Evolutionary conservation across 2,113 vertebrate species (phyloP).

Genomic region (Nestor notabilis): DNA sequence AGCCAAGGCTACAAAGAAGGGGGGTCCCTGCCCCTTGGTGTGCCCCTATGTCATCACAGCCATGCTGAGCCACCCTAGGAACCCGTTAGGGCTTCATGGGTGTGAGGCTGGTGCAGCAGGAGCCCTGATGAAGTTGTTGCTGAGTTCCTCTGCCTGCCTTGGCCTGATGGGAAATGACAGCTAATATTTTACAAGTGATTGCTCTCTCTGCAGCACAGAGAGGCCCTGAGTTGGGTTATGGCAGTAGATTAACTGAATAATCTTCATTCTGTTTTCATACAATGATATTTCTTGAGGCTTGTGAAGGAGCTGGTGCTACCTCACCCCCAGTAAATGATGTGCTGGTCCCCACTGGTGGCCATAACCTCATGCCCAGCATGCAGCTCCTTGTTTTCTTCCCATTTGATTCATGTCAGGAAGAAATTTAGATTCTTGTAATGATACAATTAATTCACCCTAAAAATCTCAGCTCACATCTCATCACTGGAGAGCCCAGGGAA

Average conservation of each 20-base stretch:
- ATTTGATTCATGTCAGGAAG: constrained; percentile 50
- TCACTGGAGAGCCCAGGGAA: neutral
- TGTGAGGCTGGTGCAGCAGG: neutral
- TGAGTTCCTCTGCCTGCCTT: neutral
- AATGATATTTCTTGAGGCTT: constrained; percentile 30
- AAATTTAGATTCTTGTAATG: constrained; percentile 51
- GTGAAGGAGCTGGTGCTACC: neutral
- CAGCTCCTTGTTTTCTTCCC: constrained; percentile 24
- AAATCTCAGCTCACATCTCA: neutral
- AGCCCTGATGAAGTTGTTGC: neutral
- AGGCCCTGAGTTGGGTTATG: constrained; percentile 48
- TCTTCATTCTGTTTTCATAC: constrained; percentile 52
- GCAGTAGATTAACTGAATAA: constrained; percentile 65
- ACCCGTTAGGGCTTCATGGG: neutral
- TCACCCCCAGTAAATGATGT: neutral
- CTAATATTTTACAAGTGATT: constrained; percentile 61
- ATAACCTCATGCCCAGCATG: neutral
- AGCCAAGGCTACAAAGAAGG: neutral
- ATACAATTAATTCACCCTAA: constrained; percentile 33
- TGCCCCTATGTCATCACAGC: neutral
- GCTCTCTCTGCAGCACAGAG: constrained; percentile 4
- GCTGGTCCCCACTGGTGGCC: neutral
- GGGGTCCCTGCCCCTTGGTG: neutral
- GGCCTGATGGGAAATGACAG: constrained; percentile 61
- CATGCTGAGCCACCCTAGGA: neutral